Evolutionary conservation across 1,140 invertebrate genomes (phyloP), one percentile per base, ranked within the genome.

Genomic region (Papilio polyxenes): DNA sequence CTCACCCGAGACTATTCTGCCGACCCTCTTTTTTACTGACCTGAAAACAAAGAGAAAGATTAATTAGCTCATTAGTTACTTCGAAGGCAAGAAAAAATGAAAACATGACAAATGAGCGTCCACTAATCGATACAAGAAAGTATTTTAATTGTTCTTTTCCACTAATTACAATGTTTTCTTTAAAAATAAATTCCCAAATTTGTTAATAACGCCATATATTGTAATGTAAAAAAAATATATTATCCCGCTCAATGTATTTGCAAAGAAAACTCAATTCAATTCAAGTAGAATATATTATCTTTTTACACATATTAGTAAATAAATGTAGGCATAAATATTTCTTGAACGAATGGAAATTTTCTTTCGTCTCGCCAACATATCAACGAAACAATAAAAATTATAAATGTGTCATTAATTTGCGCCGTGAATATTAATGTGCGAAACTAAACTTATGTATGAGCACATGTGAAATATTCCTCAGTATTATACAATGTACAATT

Each of bases 1-100:
- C 81, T n/a, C 40, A 49, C 75, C 75, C 75, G 44, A 77, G 23
- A 48, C 48, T 9, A 56, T 82, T 53, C 48, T 15, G 65, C 20
- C 62, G 40, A 23, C 48, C 13, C 11, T 74, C 44, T 13, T 82
- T 77, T 83, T 82, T 82, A 85, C 85, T 85, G 80, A 85, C 85
- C 85, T 85, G 85, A 65, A 31, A 85, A 85, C 85, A 85, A 85
- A 83, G 23, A 81, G 49, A 44, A 74, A 59, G 53, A 80, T 65
- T 69, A 80, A 80, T 69, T 48, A 65, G 62, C 13, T 49, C 44
- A 72, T 69, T 48, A 69, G 79, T 69, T 49, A 80, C 40, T 49
- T 53, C 53, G 49, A 51, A 10, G 62, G 23, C 20, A 72, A 11
- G 65, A 72, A 72, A 72, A 72, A 72, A 37, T 37, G 11, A 13